Evolutionary conservation across 1,140 invertebrate genomes (phyloP).

Genomic region (Drosophila biarmipes): DNA sequence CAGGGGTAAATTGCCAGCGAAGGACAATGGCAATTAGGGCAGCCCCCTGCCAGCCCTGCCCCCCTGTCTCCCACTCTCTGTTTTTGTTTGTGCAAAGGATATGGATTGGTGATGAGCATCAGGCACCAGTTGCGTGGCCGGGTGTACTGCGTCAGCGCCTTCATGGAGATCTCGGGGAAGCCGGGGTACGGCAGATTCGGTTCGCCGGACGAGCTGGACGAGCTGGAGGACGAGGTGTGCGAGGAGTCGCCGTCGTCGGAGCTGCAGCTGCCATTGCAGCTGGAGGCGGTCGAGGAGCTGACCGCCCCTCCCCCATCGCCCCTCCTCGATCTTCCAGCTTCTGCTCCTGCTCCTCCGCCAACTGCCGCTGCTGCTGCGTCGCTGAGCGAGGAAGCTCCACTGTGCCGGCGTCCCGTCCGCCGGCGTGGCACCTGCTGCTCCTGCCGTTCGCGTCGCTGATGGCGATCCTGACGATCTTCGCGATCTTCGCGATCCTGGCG

Average conservation of each 20-base stretch:
- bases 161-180: conserved; percentile 92
- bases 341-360: background rate
- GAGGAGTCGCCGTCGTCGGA: conserved; percentile 87
- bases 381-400: conserved; percentile 63
- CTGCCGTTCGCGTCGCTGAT: conserved; percentile 4
- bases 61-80: background rate
- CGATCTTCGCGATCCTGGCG: conserved; percentile 1
- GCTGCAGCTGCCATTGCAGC: conserved; percentile 85
- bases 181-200: conserved; percentile 94
- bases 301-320: conserved; percentile 26
- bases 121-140: conserved; percentile 96
- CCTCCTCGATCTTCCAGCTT: background rate
- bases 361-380: conserved; percentile 27
- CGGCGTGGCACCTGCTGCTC: conserved; percentile 41
- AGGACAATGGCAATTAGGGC: conserved; percentile 54
- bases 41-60: too few relatives aligned
- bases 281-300: conserved; percentile 69
- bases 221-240: conserved; percentile 77
- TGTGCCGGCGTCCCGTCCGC: conserved; percentile 49
- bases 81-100: conserved; percentile 91
- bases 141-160: conserved; percentile 94
- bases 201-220: conserved; percentile 86
- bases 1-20: conserved; percentile 42
- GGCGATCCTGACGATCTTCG: conserved; percentile 8
- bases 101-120: conserved; percentile 98